phyloP scores from a whole-genome alignment of 2,113 vertebrate species.

The Dromas ardeola region DNA sequence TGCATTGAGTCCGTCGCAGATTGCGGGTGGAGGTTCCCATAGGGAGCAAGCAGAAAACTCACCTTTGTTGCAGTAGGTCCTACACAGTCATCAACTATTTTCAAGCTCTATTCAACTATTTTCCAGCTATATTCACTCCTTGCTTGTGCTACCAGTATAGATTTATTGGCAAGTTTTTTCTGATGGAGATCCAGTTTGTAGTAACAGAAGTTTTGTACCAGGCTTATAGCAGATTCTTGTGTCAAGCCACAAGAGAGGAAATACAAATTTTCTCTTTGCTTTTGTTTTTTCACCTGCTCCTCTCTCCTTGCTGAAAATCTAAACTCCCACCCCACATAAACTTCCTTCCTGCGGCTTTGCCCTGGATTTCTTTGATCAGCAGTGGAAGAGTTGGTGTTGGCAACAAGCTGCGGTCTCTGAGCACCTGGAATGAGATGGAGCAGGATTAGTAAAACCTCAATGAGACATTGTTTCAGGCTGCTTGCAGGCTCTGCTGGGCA shows the following conservation, averaged over 20 bases:
- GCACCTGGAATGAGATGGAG: fast-evolving
- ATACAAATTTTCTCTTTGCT: neutral
- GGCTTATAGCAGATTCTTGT: neutral
- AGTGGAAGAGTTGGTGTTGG: neutral
- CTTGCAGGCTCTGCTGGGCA: neutral
- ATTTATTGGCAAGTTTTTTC: neutral
- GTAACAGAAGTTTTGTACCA: neutral
- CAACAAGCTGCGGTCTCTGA: neutral
- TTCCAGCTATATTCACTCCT: neutral
- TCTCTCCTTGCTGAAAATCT: neutral
- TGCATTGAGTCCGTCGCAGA: neutral
- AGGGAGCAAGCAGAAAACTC: neutral
- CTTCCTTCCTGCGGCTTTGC: neutral
- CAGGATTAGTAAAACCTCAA: neutral
- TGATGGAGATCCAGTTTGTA: neutral
- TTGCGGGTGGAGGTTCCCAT: neutral
- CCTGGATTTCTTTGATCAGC: neutral
- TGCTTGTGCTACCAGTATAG: neutral
- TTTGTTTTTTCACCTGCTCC: neutral
- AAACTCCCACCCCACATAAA: neutral
- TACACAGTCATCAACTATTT: too few species aligned
- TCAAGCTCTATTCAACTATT: neutral
- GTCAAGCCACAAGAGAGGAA: neutral
- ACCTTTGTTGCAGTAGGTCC: neutral
- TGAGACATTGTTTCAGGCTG: neutral